Evolutionary conservation across 2,888 invertebrate genomes (phyloP).

Genomic region (Archaeoteleia sp.): DNA sequence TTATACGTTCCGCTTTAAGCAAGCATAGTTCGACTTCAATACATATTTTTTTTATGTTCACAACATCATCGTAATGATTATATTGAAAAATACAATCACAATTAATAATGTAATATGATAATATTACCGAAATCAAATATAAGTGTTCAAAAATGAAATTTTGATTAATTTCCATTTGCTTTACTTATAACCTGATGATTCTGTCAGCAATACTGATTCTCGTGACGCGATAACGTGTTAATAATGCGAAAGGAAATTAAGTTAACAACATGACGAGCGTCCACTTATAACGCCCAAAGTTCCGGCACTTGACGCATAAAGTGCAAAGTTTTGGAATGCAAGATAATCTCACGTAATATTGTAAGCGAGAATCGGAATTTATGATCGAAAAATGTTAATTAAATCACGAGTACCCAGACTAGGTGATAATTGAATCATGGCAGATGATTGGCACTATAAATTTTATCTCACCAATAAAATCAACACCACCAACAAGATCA

Average conservation of each 20-base stretch:
- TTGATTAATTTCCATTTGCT: no score
- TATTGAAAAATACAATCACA: no score
- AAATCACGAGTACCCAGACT: slow-evolving; percentile 23
- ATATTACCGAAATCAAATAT: no score
- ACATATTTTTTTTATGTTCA: no score
- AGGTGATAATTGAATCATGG: slow-evolving; percentile 43
- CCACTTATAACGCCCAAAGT: slow-evolving; percentile 23
- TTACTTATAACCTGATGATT: background rate
- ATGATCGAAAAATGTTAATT: slow-evolving; percentile 42
- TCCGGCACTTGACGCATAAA: slow-evolving; percentile 11
- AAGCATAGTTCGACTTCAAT: no score
- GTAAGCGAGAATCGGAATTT: slow-evolving; percentile 19
- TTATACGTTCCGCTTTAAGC: no score
- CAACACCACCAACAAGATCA: no score
- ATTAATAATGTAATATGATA: no score
- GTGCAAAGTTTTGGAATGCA: slow-evolving; percentile 18
- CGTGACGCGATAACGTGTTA: slow-evolving; percentile 13
- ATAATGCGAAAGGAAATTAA: slow-evolving; percentile 37
- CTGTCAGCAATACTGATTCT: slow-evolving; percentile 10
- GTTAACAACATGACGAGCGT: slow-evolving; percentile 32
- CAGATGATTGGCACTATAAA: slow-evolving; percentile 17
- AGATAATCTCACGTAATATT: slow-evolving; percentile 21
- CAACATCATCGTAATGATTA: no score
- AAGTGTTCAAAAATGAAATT: no score
- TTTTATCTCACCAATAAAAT: no score